A percentile compares a stretch with the other conserved stretches of the same genome.
These are phyloP conservation scores for Falco biarmicus DNA, from an alignment of 2,797 vertebrate species.

Conservation along the genomic window DNA sequence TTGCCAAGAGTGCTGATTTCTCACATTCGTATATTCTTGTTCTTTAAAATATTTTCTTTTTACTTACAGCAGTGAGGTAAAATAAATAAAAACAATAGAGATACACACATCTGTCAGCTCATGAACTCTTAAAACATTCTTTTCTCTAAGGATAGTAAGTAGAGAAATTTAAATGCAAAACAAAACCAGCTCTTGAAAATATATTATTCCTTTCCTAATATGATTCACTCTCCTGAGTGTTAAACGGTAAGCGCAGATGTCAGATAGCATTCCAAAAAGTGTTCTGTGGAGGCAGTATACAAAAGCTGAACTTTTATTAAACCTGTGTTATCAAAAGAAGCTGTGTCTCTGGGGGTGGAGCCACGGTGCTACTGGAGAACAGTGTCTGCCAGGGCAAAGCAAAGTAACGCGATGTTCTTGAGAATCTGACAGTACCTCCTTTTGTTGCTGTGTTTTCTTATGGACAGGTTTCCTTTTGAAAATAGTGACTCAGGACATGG, in stretches of 20 bases:
- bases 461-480: background rate
- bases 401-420: background rate
- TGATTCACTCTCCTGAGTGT: background rate
- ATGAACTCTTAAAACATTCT: background rate
- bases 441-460: background rate
- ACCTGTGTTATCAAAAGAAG: background rate
- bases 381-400: background rate
- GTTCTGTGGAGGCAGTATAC: background rate
- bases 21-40: background rate
- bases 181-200: background rate
- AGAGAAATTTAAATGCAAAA: background rate
- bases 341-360: background rate
- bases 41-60: background rate
- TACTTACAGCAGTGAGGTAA: background rate
- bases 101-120: background rate
- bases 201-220: background rate
- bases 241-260: background rate
- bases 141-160: background rate
- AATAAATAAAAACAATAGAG: background rate
- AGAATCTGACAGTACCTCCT: background rate
- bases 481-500: background rate
- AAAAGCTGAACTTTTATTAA: background rate
- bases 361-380: background rate
- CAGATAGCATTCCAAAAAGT: background rate
- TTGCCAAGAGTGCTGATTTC: background rate